Evolutionary conservation across 1,140 invertebrate genomes (phyloP).

Genomic region (Propsilocerus akamusi): DNA sequence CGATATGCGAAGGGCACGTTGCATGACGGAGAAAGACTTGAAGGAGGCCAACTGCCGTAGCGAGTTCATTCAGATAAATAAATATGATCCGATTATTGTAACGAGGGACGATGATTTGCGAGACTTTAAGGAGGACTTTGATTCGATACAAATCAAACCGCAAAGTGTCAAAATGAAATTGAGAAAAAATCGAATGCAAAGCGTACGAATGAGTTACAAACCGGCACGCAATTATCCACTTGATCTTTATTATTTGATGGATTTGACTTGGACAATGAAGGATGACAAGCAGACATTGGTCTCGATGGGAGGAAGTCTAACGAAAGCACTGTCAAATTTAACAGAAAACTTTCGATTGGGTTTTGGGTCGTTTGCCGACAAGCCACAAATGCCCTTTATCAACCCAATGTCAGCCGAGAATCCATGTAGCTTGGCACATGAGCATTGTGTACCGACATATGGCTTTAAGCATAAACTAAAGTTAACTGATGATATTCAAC

Average conservation of each 20-base stretch:
- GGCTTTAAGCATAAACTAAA: slow-evolving; percentile 47
- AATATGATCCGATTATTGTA: slow-evolving; percentile 15
- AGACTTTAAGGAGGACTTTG: slow-evolving; percentile 18
- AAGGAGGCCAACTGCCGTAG: slow-evolving; percentile 13
- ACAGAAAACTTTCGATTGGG: slow-evolving; percentile 69
- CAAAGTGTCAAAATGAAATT: slow-evolving; percentile 33
- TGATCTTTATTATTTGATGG: slow-evolving; percentile 87
- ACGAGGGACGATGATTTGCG: slow-evolving; percentile 18
- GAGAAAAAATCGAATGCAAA: slow-evolving; percentile 28
- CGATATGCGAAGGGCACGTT: slow-evolving; percentile 12
- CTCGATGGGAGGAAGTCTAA: slow-evolving; percentile 47
- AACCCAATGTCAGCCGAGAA: slow-evolving; percentile 27
- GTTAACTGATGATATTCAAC: slow-evolving; percentile 33
- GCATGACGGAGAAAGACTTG: slow-evolving; percentile 11
- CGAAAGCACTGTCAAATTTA: slow-evolving; percentile 40
- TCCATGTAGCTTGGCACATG: slow-evolving; percentile 30
- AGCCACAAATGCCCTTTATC: slow-evolving; percentile 61
- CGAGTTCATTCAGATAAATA: slow-evolving; percentile 12
- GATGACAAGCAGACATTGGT: slow-evolving; percentile 68
- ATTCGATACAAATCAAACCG: slow-evolving; percentile 38
- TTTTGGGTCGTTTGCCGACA: slow-evolving; percentile 73
- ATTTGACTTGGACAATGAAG: slow-evolving; percentile 76
- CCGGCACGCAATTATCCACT: slow-evolving; percentile 67
- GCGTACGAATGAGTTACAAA: slow-evolving; percentile 31
- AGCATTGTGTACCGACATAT: slow-evolving; percentile 41